Evolutionary conservation across 2,113 vertebrate species (phyloP).

Genomic region (Hystrix brachyura): DNA sequence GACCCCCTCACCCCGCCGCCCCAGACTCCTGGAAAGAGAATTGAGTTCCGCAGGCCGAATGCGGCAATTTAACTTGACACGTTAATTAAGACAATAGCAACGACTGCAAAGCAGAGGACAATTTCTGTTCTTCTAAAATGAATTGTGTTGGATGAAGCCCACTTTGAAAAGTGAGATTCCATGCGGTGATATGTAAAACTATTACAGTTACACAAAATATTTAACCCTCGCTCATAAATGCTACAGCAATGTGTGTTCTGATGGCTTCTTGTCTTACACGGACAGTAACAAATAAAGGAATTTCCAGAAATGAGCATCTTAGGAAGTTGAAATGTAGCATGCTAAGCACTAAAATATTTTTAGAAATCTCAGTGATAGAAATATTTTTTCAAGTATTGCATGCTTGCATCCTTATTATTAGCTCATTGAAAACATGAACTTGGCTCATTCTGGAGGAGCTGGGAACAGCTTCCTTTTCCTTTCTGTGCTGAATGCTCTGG

Average conservation of each 20-base stretch:
- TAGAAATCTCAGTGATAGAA: background rate
- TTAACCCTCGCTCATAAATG: background rate
- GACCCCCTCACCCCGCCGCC: too few species aligned
- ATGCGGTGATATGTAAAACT: conserved; percentile 18
- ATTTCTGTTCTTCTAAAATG: conserved; percentile 57
- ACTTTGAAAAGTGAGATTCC: conserved; percentile 44
- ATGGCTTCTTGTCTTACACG: background rate
- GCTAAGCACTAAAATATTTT: background rate
- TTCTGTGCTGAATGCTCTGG: background rate
- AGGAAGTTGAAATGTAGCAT: background rate
- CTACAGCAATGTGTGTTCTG: background rate
- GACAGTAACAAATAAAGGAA: background rate
- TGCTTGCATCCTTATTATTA: background rate
- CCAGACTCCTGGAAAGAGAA: conserved; percentile 39
- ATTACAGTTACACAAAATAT: conserved; percentile 55
- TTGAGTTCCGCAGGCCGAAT: conserved; percentile 5
- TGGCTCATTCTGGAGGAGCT: background rate
- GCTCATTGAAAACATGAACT: background rate
- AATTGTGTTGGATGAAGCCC: conserved; percentile 20
- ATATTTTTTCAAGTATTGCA: background rate
- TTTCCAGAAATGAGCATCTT: background rate
- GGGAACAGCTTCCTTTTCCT: background rate
- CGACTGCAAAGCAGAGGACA: background rate
- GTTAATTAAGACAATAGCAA: conserved; percentile 47
- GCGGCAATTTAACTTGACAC: conserved; percentile 14